Percentiles rank a stretch among this genome's conserved stretches.
Conservation (phyloP, 1,140 invertebrate genomes). For the Saccostrea cuccullata region DNA sequence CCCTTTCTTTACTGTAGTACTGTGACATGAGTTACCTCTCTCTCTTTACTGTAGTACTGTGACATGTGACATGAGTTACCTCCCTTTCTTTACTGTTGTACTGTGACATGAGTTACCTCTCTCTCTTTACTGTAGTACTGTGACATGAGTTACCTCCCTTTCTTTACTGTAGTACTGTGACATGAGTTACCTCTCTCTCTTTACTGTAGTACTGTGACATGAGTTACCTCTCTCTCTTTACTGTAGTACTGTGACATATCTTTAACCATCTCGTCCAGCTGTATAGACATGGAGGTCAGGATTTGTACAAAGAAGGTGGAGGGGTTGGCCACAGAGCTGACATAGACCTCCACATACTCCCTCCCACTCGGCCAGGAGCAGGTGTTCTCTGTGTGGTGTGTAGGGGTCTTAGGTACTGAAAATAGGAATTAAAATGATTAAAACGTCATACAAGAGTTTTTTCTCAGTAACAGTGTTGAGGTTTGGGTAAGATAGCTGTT, state of each 20-base stretch:
- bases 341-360: conserved; percentile 55
- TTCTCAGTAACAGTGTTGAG: too few species aligned
- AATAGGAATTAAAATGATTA: neutral
- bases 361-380: conserved; percentile 40
- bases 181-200: neutral
- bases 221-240: conserved; percentile 41
- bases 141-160: neutral
- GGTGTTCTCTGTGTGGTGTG: neutral
- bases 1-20: conserved; percentile 13
- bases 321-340: conserved; percentile 53
- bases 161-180: too few species aligned
- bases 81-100: neutral
- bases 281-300: conserved; percentile 46
- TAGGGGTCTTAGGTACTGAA: neutral
- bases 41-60: neutral
- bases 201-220: neutral
- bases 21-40: conserved; percentile 5
- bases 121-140: neutral
- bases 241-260: conserved; percentile 47
- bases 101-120: neutral
- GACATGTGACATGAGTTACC: conserved; percentile 9
- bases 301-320: conserved; percentile 52
- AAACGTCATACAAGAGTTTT: too few species aligned
- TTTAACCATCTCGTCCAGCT: conserved; percentile 50
- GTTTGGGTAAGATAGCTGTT: too few species aligned